A percentile compares a stretch with the other conserved stretches of the same genome.
phyloP scores from a whole-genome alignment of 2,113 vertebrate genomes.

The Psittacara wagleri region DNA sequence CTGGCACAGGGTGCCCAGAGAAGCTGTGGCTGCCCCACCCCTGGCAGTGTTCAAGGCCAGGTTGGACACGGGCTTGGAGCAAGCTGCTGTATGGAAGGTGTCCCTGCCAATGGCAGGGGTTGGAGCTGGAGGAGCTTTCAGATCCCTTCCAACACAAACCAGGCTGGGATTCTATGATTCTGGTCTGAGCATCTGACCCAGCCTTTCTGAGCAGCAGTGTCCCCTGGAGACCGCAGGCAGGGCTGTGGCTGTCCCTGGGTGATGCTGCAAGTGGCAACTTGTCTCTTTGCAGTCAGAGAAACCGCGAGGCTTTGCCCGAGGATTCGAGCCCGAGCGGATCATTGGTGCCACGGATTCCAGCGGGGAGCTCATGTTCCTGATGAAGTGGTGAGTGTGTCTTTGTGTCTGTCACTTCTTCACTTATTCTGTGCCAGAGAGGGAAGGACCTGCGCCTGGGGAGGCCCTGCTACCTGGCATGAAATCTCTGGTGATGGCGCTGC shows the following conservation, averaged over 20 bases:
- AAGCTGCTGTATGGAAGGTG: background rate
- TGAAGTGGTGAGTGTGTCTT: slow-evolving; percentile 91
- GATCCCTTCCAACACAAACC: background rate
- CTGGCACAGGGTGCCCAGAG: background rate
- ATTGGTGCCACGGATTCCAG: slow-evolving; percentile 99
- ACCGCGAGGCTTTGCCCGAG: slow-evolving; percentile 91
- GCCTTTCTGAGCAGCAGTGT: background rate
- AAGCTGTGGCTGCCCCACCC: background rate
- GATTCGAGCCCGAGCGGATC: slow-evolving; percentile 93
- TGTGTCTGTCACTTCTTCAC: background rate
- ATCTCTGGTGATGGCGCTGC: slow-evolving; percentile 62
- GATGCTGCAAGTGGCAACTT: background rate
- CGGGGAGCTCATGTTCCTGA: slow-evolving; percentile 98
- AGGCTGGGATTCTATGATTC: background rate
- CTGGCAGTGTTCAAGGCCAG: no score
- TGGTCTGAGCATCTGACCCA: accelerated
- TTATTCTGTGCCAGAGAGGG: slow-evolving; percentile 67
- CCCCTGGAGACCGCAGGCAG: background rate
- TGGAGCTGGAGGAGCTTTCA: background rate
- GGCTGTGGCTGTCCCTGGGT: background rate
- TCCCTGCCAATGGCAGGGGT: background rate
- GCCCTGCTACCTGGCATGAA: slow-evolving; percentile 61
- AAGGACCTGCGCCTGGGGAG: slow-evolving; percentile 61
- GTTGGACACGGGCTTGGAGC: background rate
- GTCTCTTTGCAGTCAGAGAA: slow-evolving; percentile 86